Conservation (phyloP, 2,113 vertebrate genomes). For the Larimichthys crocea region DNA sequence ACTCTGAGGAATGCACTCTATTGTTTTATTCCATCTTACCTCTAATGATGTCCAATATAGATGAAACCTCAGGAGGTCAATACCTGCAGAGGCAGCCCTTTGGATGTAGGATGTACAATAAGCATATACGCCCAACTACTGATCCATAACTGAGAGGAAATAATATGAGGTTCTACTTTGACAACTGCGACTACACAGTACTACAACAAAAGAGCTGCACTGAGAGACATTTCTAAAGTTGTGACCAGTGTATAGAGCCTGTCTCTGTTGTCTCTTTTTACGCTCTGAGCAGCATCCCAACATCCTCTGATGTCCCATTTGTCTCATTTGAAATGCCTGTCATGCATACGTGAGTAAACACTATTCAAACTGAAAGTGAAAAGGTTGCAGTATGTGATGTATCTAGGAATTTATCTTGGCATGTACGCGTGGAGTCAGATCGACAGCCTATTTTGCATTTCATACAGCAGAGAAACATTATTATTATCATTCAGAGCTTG, state of each 20-base stretch:
- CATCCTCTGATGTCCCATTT: conserved; percentile 28
- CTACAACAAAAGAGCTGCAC: neutral
- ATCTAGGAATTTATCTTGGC: conserved; percentile 10
- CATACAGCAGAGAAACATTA: neutral
- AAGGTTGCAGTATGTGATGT: conserved; percentile 44
- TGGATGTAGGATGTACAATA: neutral
- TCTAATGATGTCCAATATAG: neutral
- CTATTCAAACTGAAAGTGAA: conserved; percentile 46
- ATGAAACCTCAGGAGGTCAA: conserved; percentile 13
- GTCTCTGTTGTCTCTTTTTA: neutral
- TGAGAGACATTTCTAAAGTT: neutral
- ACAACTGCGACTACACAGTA: neutral
- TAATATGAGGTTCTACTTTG: neutral
- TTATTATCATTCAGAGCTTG: neutral
- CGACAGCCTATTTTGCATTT: conserved; percentile 17
- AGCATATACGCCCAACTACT: conserved; percentile 5
- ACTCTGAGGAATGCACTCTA: neutral
- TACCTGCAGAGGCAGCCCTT: neutral
- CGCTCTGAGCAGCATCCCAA: conserved; percentile 1
- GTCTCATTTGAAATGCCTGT: conserved; percentile 52
- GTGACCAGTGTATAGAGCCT: neutral
- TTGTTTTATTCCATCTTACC: neutral
- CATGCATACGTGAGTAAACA: conserved; percentile 44
- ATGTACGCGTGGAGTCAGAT: conserved; percentile 3
- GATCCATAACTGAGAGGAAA: neutral